These are phyloP conservation scores for Pandion haliaetus DNA, from an alignment of 2,113 vertebrate species.

Conservation along the genomic window DNA sequence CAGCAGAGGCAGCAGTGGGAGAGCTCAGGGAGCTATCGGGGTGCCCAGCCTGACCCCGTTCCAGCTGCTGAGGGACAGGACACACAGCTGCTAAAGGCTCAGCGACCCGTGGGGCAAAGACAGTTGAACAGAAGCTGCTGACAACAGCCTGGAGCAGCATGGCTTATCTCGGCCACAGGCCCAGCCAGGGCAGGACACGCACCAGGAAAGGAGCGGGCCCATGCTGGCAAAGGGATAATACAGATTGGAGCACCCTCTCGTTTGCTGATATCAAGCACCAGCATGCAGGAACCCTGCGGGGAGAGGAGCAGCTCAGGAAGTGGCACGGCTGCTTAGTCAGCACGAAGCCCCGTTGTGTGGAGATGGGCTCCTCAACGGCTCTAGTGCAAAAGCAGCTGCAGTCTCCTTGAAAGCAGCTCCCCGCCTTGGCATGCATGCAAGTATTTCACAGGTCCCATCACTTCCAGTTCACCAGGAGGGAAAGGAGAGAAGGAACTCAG, in stretches of 20 bases:
- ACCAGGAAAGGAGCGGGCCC: not conserved
- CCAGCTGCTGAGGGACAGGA: not conserved
- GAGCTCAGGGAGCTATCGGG: not conserved
- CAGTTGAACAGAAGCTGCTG: not conserved
- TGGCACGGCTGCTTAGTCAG: not conserved
- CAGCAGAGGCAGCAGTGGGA: not conserved
- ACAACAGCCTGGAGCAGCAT: not conserved
- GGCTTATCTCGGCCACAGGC: fast-evolving
- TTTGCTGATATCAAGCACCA: not conserved
- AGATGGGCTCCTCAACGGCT: not conserved
- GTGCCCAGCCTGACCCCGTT: not conserved
- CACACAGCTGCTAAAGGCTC: not conserved
- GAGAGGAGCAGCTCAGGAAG: not conserved
- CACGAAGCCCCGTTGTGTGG: not conserved
- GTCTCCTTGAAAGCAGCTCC: not conserved
- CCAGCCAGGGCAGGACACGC: not conserved
- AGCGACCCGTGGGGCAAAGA: not conserved
- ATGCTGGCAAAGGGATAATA: not conserved
- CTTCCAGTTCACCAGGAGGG: not conserved
- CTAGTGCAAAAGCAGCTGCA: not conserved
- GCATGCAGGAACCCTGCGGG: not conserved
- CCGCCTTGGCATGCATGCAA: fast-evolving
- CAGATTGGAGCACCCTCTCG: not conserved
- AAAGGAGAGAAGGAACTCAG: not conserved
- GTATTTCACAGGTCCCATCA: not conserved